Percentiles rank a stretch among this genome's conserved stretches.
Evolutionary conservation across 2,888 invertebrate species (phyloP).

Genomic region (Hypselothyrea guttata): DNA sequence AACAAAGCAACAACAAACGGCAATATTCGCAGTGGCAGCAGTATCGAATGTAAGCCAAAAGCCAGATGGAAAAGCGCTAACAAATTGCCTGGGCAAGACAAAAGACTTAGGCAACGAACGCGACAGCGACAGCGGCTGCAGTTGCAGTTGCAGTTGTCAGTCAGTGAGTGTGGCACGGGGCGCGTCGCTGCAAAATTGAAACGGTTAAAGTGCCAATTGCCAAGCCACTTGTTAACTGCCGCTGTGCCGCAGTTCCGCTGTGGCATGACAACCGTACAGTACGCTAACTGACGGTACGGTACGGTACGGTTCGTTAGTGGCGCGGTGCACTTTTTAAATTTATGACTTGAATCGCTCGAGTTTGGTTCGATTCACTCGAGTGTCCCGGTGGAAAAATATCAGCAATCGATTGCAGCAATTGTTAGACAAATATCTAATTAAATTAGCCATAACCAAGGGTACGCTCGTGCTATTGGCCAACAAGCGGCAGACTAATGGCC

Average conservation of each 20-base stretch:
- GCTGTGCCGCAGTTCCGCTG: constrained; percentile 21
- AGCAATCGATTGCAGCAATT: constrained; percentile 38
- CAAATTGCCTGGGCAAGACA: constrained; percentile 56
- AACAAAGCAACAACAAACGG: constrained; percentile 10
- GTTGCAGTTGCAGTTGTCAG: constrained; percentile 34
- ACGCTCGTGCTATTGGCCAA: constrained; percentile 29
- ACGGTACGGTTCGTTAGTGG: constrained; percentile 3
- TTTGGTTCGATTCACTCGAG: constrained; percentile 3
- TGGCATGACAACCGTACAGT: constrained; percentile 3
- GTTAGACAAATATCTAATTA: constrained; percentile 17
- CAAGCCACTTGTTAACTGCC: constrained; percentile 33
- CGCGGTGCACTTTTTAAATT: constrained; percentile 4
- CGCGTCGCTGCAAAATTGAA: constrained; percentile 41
- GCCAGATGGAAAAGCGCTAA: constrained; percentile 44
- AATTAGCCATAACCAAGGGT: constrained; percentile 53
- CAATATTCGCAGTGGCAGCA: constrained; percentile 16
- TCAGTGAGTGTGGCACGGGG: constrained; percentile 29
- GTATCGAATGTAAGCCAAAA: constrained; percentile 58
- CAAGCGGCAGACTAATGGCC: constrained; percentile 20
- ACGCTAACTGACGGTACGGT: too few species aligned
- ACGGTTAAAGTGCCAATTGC: constrained; percentile 67
- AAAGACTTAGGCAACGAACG: constrained; percentile 73
- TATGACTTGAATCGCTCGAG: constrained; percentile 6
- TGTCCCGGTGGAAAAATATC: constrained; percentile 14
- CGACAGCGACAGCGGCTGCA: too few species aligned